Evolutionary conservation across 2,113 vertebrate species (phyloP).

Genomic region (Megaceryle maxima): DNA sequence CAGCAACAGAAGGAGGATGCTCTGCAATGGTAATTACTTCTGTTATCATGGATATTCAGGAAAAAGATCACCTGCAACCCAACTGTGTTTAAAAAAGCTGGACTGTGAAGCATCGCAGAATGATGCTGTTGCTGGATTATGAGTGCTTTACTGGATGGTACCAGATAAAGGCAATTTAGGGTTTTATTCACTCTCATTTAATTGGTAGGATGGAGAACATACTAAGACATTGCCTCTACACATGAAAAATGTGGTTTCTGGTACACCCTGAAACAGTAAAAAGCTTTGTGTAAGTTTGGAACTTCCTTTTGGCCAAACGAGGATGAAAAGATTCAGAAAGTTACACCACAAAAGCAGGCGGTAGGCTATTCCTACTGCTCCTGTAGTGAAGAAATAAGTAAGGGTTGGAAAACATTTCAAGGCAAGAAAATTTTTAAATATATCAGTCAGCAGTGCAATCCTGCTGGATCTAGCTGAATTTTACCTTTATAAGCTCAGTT

Average conservation of each 20-base stretch:
- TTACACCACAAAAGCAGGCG: not conserved
- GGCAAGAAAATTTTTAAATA: not conserved
- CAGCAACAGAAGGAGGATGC: not conserved
- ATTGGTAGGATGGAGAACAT: not conserved
- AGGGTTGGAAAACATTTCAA: not conserved
- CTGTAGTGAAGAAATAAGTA: not conserved
- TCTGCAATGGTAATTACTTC: slow-evolving; percentile 26
- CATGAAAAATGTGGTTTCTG: not conserved
- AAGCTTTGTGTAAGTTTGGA: not conserved
- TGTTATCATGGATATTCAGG: slow-evolving; percentile 14
- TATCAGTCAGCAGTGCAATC: not conserved
- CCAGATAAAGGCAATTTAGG: not conserved
- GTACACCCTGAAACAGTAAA: not conserved
- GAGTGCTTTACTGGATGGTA: not conserved
- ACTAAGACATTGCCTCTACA: not conserved
- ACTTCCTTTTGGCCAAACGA: not conserved
- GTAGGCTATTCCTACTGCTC: not conserved
- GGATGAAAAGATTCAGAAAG: not conserved
- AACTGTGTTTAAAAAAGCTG: not conserved
- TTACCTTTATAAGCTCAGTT: not conserved
- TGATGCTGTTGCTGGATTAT: not conserved
- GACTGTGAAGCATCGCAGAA: not conserved
- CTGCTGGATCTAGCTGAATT: slow-evolving; percentile 1
- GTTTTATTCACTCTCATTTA: not conserved
- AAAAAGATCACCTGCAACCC: slow-evolving; percentile 10